These are phyloP conservation scores for Caenorhabditis sp. DNA, from an alignment of 2,888 invertebrate genomes.

Conservation along the genomic window DNA sequence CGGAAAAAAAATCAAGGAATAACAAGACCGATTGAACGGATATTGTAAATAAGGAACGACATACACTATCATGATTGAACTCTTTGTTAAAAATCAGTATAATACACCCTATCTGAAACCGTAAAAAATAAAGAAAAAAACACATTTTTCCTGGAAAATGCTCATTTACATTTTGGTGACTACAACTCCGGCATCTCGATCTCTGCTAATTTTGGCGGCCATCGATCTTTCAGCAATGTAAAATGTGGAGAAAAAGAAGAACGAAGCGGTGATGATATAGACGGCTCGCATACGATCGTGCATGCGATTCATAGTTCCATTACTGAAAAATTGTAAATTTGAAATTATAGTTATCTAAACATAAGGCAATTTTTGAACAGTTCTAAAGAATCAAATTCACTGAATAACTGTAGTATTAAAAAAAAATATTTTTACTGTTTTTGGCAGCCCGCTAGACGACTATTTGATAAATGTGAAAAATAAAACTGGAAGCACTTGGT, in stretches of 20 bases:
- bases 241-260: constrained; percentile 54
- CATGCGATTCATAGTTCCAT: constrained; percentile 65
- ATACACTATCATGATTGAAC: background rate
- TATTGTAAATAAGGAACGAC: constrained; percentile 3
- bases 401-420: background rate
- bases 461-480: background rate
- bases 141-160: background rate
- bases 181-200: constrained; percentile 54
- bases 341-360: no score
- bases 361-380: no score
- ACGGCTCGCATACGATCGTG: constrained; percentile 63
- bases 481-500: no score
- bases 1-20: background rate
- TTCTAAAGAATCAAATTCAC: background rate
- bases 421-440: constrained; percentile 2
- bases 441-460: no score
- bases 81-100: constrained; percentile 7
- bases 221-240: constrained; percentile 46
- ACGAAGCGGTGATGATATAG: constrained; percentile 55
- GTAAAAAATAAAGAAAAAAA: constrained; percentile 5
- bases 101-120: constrained; percentile 3
- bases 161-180: constrained; percentile 49
- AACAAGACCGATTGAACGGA: constrained; percentile 43
- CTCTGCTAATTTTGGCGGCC: constrained; percentile 44
- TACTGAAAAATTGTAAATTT: constrained; percentile 29